These are phyloP conservation scores for Phrynosoma platyrhinos DNA, from an alignment of 2,113 vertebrate genomes.

Conservation along the genomic window DNA sequence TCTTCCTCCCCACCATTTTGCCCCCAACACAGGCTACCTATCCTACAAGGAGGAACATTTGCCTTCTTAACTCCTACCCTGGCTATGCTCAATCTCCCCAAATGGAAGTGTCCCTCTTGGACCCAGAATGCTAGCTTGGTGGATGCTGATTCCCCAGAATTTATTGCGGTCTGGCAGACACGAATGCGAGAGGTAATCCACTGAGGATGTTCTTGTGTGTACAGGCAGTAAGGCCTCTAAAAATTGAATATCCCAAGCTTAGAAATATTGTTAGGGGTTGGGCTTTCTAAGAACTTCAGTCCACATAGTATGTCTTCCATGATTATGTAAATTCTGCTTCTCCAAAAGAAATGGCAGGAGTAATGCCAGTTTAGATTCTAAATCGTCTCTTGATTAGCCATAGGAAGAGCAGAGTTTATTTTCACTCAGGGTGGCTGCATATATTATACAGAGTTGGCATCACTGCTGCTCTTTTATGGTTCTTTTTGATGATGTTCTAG, in stretches of 20 bases:
- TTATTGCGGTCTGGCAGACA: conserved; percentile 90
- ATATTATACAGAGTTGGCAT: not conserved
- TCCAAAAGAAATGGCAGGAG: not conserved
- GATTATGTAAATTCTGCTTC: not conserved
- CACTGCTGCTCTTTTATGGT: not conserved
- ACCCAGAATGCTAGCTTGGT: conserved; percentile 87
- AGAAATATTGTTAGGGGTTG: too few relatives aligned
- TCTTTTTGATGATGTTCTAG: not conserved
- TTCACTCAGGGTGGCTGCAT: not conserved
- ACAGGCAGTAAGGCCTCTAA: not conserved
- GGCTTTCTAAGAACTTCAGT: not conserved
- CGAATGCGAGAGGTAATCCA: conserved; percentile 89
- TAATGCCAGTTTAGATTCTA: not conserved
- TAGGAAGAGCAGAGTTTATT: not conserved
- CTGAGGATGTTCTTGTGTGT: not conserved
- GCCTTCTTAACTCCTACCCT: conserved; percentile 88
- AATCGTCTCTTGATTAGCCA: not conserved
- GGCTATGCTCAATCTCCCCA: conserved; percentile 92
- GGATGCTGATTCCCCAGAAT: conserved; percentile 86
- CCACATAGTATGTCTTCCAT: not conserved
- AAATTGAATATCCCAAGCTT: not conserved
- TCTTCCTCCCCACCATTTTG: not conserved
- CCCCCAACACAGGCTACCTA: conserved; percentile 85
- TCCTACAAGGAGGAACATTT: conserved; percentile 95
- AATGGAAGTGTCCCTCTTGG: conserved; percentile 94